These are phyloP conservation scores for Petromus typicus DNA, from an alignment of 2,113 vertebrate genomes.

Conservation along the genomic window DNA sequence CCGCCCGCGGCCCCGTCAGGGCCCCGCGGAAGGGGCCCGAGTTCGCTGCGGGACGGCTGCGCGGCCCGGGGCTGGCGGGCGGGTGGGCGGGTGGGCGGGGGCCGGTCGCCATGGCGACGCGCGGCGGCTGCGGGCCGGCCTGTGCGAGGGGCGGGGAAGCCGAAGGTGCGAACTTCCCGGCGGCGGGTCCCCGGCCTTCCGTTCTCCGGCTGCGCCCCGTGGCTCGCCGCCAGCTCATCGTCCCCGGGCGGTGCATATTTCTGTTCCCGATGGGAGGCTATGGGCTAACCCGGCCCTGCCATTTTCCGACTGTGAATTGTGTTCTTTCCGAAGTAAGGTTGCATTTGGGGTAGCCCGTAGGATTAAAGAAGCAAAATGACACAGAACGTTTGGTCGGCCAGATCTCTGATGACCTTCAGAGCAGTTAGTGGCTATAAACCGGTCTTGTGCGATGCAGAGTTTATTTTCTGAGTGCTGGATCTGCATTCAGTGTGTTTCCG, in stretches of 20 bases:
- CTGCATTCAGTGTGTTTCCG: not conserved
- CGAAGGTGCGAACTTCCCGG: slow-evolving; percentile 43
- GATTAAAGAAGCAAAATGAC: not conserved
- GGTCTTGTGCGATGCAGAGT: not conserved
- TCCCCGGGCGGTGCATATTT: not conserved
- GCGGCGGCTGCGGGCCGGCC: not conserved
- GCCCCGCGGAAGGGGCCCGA: not conserved
- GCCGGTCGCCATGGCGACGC: slow-evolving; percentile 62
- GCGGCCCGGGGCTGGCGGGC: not conserved
- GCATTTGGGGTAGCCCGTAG: not conserved
- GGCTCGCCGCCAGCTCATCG: slow-evolving; percentile 14
- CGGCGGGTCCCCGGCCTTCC: not conserved
- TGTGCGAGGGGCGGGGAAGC: not conserved
- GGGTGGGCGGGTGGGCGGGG: not conserved
- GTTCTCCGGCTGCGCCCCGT: not conserved
- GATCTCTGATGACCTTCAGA: not conserved
- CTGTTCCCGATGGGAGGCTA: not conserved
- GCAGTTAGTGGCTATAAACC: not conserved
- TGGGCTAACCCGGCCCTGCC: not conserved
- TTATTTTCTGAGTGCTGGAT: not conserved
- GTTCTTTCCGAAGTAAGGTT: not conserved
- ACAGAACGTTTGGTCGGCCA: not conserved
- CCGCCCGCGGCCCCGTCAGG: not conserved
- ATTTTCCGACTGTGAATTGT: not conserved
- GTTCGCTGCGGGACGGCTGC: not conserved